Percentiles rank a stretch among this genome's conserved stretches.
Conservation (phyloP, 2,113 vertebrate genomes). For the Pyxicephalus adspersus region DNA sequence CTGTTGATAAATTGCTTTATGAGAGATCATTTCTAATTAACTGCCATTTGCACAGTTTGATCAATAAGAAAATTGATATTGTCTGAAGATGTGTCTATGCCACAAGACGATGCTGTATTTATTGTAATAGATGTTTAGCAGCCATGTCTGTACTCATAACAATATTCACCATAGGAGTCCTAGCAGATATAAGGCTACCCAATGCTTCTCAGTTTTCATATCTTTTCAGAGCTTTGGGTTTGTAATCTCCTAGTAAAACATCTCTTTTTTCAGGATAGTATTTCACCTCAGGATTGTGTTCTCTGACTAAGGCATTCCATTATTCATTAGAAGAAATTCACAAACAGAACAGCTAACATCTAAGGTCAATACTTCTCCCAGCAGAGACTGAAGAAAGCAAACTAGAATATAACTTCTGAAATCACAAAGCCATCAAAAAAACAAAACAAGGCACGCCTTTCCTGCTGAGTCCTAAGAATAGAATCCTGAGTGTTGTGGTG, state of each 20-base stretch:
- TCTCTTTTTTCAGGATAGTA: conserved; percentile 4
- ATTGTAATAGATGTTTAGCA: too few relatives aligned
- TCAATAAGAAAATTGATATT: too few relatives aligned
- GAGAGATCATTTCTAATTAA: too few relatives aligned
- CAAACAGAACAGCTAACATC: not conserved
- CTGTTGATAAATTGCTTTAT: too few relatives aligned
- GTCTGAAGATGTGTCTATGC: too few relatives aligned
- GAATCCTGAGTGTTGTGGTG: not conserved
- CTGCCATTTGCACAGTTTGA: too few relatives aligned
- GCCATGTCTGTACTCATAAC: too few relatives aligned
- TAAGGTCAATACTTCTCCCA: not conserved
- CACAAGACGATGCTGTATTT: too few relatives aligned
- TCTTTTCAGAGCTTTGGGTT: conserved; percentile 24
- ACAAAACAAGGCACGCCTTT: conserved; percentile 40
- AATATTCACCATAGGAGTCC: too few relatives aligned
- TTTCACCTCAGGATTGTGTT: conserved; percentile 27
- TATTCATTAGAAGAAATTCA: conserved; percentile 36
- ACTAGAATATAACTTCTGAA: not conserved
- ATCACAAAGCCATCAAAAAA: conserved; percentile 8
- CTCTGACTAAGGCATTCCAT: conserved; percentile 5
- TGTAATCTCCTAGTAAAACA: conserved; percentile 7
- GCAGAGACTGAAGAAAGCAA: not conserved
- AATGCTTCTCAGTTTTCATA: not conserved
- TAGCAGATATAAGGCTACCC: not conserved
- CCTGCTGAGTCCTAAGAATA: conserved; percentile 37